Base-by-base conservation (phyloP, 2,888 invertebrate genomes). In the Timandra comae region DNA sequence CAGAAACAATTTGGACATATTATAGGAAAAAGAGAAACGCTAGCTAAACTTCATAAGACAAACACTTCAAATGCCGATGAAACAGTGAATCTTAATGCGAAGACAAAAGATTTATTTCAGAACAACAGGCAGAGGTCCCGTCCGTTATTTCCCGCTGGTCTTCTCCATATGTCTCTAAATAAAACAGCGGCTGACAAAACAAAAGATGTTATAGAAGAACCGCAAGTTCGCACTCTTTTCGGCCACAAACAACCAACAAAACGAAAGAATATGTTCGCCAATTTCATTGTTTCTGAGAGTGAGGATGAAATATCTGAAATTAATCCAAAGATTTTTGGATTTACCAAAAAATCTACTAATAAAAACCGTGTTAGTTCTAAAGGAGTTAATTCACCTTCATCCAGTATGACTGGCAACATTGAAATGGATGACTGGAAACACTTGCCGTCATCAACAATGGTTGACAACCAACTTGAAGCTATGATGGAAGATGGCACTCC, bases 391-490 rank as follows among this genome's bases (percentile, higher is more conserved):
- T 79, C 79, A 1, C 67, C 52, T 1, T 48, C 63, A 1, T 68
- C 72, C 3, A 77, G 69, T 48, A 43, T 71, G 9, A 66, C 69
- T 27, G 66, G 62, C 28, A 80, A 82, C 38, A 61, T 72, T 31
- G 84, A 84, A 60, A 61, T 80, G 47, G 81, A 81, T 38, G 76
- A 77, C 21, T 80, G 81, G 76, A 68, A 61, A 31, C 56, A 65
- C 7, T 42, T 86, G 5, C 81, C 85, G 12, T 86, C 85, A 11
- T 86, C 86, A 4, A 86, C 86, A 20, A 75, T 85, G 78, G 63
- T 85, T 32, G 84, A 75, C 13, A 61, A 69, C 35, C 70, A 76
- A 41, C 35, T 70, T 3, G 64, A 77, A 48, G 58, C 56, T 5
- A 54, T 56, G 33, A 43, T 56, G 10, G 39, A 35, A n/a, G 35